Evolutionary conservation across 1,140 invertebrate species (phyloP).

Genomic region (Ceratitis capitata): DNA sequence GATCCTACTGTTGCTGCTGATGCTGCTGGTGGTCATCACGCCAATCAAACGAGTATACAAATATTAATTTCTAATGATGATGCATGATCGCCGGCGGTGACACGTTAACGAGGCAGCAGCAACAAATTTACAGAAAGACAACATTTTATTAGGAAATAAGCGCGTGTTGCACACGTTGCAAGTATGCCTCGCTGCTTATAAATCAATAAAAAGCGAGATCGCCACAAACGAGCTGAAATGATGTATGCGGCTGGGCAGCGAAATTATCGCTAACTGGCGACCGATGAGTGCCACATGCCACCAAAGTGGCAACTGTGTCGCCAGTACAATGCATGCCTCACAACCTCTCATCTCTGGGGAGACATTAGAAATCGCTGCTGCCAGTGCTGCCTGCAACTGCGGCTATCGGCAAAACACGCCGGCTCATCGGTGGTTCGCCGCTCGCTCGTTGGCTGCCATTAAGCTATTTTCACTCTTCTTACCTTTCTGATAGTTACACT

Average conservation of each 20-base stretch:
- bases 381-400: not conserved
- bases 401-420: not conserved
- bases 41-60: not conserved
- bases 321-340: too few relatives aligned
- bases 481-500: not conserved
- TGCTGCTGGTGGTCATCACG: not conserved
- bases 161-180: conserved; percentile 10
- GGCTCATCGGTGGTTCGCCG: not conserved
- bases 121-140: not conserved
- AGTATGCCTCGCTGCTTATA: not conserved
- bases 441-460: conserved; percentile 1
- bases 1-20: not conserved
- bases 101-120: not conserved
- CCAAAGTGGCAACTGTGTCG: not conserved
- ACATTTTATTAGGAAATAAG: not conserved
- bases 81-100: conserved; percentile 11
- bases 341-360: not conserved
- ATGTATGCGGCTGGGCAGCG: not conserved
- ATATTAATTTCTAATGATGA: conserved; percentile 10
- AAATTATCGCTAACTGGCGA: not conserved
- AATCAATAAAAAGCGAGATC: not conserved
- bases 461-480: not conserved
- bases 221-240: not conserved
- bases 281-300: not conserved
- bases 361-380: not conserved